Base-by-base conservation (phyloP, 2,888 invertebrate genomes). In the Steinernema scapterisci region DNA sequence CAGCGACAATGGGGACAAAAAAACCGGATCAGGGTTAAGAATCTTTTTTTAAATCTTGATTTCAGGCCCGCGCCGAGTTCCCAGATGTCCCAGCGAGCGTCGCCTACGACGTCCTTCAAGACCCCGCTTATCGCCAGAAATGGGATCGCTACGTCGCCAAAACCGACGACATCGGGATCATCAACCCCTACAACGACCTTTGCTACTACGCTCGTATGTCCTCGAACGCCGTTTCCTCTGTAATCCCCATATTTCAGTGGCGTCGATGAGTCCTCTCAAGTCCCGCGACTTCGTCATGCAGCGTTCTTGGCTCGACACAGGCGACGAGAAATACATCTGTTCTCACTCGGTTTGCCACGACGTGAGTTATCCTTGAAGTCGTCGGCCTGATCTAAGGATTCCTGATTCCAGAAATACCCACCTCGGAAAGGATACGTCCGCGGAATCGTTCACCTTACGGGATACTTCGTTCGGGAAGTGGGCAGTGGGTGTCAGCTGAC, bases 121-220 rank as follows among this genome's bases (percentile, higher is more conserved):
- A 95, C 89, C 94, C 94, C 0, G 92, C 92, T 85, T 95, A 94
- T 89, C 90, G 95, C 78, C 92, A 92, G 86, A 92, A 92, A 81
- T 95, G 95, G 95, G 95, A 95, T 89, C 92, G 92, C 71, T 93
- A 94, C 88, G 94, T 95, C 94, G 89, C 93, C 80, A 70, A 70
- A 13, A 76, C 93, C 0, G 92, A 92, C 85, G 94, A 95, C 88
- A 93, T 95, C 76, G 95, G 95, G 9, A 93, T 92, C 88, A 91
- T 95, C 86, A 94, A 95, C 90, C 94, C 94, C 31, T 95, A 94
- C 89, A 95, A 95, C 87, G 95, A 95, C 89, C 92, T 95, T 79
- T 94, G 94, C 52, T 95, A 95, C 88, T 95, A 95, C 89, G 92
- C 94, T 79, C 91, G 94, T 94, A 87, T 91, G 89, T 86, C 56